Evolutionary conservation across 2,797 vertebrate species (phyloP), one percentile per base, ranked within the genome.

Genomic region (Centroberyx gerrardi): DNA sequence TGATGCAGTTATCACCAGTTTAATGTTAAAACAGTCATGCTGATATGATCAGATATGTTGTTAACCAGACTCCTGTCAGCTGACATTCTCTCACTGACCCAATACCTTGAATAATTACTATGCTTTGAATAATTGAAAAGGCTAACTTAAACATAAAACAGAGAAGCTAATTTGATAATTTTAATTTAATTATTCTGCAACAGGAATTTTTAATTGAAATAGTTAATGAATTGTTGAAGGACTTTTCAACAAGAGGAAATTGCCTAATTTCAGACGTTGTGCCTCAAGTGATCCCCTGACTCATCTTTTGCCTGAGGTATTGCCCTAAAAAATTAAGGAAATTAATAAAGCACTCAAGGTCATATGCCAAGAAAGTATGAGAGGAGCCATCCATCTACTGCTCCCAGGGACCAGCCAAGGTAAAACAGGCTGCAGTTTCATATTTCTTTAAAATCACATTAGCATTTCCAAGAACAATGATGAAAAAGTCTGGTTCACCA

Each of bases 271-370:
- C 71, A 83, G 56, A 78, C 76, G 49, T 74, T 72, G 62, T 65
- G 92, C 88, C 89, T 86, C 65, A 42, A 87, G 89, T 88, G 78
- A 83, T 92, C 91, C 89, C 92, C 81, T 76, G 88, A 82, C 87
- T 91, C 86, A 64, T 89, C 76, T 91, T 77, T 82, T 78, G 81
- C 93, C 89, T 0, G 68, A 83, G 89, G 93, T 89, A 42, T 72
- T 88, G 92, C 88, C 88, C 91, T 93, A 84, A 92, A 91, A 92
- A 91, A 85, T 83, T 84, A 82, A 62, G 72, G 48, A 80, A 92
- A 93, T 92, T 84, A 80, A 90, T 90, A 87, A 88, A 89, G 68
- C 80, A 82, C 82, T 89, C 92, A 94, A 95, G 92, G 93, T 94
- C 92, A 86, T 86, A 62, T 82, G 81, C 65, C 76, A 68, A 64